phyloP scores from a whole-genome alignment of 2,113 vertebrate genomes.

The Collichthys lucidus region DNA sequence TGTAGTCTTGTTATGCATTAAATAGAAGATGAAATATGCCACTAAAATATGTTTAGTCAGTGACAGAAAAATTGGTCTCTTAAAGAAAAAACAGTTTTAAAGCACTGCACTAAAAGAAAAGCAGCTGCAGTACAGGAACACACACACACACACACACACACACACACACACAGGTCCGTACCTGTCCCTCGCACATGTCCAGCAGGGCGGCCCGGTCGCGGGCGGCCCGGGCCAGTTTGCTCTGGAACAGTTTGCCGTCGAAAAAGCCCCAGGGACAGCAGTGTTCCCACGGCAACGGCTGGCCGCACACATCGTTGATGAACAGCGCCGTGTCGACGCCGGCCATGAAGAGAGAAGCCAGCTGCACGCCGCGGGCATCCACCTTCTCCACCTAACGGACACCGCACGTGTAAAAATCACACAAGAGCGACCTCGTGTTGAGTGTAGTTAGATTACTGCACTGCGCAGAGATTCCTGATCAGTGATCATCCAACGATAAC shows the following conservation, averaged over 20 bases:
- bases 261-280: slow-evolving; percentile 97
- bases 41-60: neutral
- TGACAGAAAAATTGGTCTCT: too few species aligned
- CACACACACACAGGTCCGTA: too few species aligned
- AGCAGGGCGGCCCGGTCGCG: slow-evolving; percentile 88
- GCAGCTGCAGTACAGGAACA: too few species aligned
- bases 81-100: too few species aligned
- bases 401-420: neutral
- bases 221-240: slow-evolving; percentile 89
- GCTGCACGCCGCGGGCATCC: slow-evolving; percentile 91
- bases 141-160: too few species aligned
- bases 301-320: slow-evolving; percentile 93
- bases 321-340: slow-evolving; percentile 93
- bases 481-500: neutral
- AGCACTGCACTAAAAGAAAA: too few species aligned
- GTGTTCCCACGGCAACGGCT: slow-evolving; percentile 94
- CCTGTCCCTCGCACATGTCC: slow-evolving; percentile 95
- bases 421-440: neutral
- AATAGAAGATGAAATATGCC: too few species aligned
- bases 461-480: neutral
- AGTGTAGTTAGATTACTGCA: neutral
- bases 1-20: too few species aligned
- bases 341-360: slow-evolving; percentile 93
- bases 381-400: slow-evolving; percentile 91
- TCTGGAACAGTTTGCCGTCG: slow-evolving; percentile 95